Conservation (phyloP, 2,888 invertebrate genomes). For the Phyllotreta striolata region DNA sequence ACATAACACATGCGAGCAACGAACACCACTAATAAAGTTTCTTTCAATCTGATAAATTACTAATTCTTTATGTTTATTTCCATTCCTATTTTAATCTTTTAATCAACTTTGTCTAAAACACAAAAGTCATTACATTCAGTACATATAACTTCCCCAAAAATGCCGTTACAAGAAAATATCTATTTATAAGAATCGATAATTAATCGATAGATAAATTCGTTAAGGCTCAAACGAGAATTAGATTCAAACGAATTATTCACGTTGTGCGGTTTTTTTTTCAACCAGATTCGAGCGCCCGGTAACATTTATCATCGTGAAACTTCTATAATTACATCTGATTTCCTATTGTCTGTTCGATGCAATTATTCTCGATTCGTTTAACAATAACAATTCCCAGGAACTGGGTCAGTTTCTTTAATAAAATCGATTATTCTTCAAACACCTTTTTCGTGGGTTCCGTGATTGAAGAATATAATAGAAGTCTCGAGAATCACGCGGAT, state of each 20-base stretch:
- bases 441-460: slow-evolving; percentile 25
- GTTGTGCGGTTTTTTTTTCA: neutral
- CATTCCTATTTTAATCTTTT: too few relatives aligned
- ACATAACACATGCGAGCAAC: too few relatives aligned
- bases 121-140: too few relatives aligned
- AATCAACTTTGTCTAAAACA: too few relatives aligned
- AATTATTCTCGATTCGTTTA: slow-evolving; percentile 27
- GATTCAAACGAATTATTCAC: neutral
- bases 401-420: slow-evolving; percentile 31
- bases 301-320: slow-evolving; percentile 25
- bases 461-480: slow-evolving; percentile 24
- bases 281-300: slow-evolving; percentile 3
- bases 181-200: too few relatives aligned
- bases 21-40: too few relatives aligned
- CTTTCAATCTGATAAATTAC: too few relatives aligned
- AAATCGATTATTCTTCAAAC: slow-evolving; percentile 28
- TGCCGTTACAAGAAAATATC: too few relatives aligned
- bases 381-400: slow-evolving; percentile 25
- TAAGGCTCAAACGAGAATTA: slow-evolving; percentile 4
- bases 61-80: too few relatives aligned
- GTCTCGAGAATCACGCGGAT: slow-evolving; percentile 13
- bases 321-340: slow-evolving; percentile 32
- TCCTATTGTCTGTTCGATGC: slow-evolving; percentile 26
- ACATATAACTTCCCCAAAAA: too few relatives aligned
- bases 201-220: too few relatives aligned